Evolutionary conservation across 2,888 invertebrate genomes (phyloP), one percentile per base, ranked within the genome.

Genomic region (Hirtodrosophila trivittata): DNA sequence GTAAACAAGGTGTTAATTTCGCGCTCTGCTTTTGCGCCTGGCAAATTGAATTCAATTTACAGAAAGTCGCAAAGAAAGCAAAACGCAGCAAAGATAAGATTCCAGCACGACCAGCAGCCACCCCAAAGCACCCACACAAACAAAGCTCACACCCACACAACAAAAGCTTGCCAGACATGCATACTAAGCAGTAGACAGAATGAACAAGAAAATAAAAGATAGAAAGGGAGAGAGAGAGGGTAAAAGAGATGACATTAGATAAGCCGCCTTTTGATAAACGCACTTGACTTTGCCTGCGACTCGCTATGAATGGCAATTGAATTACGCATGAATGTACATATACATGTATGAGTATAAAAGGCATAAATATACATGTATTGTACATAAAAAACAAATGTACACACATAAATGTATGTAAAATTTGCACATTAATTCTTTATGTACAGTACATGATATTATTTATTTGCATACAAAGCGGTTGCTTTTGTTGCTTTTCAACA

Each of bases 1-100:
- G 80, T 69, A 80, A 86, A 83, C 84, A 80, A 83, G 68, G 80
- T 86, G 80, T 83, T 86, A 69, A 78, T 82, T 72, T 75, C 52
- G 57, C 69, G 59, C 56, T 56, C 45, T 59, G 59, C 66, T 64
- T 72, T 65, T 64, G 55, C 46, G 51, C 38, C 43, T 14, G 32
- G 80, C 68, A 65, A 81, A 86, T 83, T 83, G 65, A 81, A 75
- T 77, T 75, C 57, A 64, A 67, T 58, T 59, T 65, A 52, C 38
- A 57, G 56, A 52, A 66, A 56, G 57, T 30, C 42, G 41, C 42
- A 65, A 52, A 58, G 37, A 49, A 66, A 42, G 42, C 52, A 66
- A 68, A 49, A 50, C 37, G 37, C 41, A 35, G 26, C 28, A 38
- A 8, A 71, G 81, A 81, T 81, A 81, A 81, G 84, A 82, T 80